These are phyloP conservation scores for Chinchilla lanigera DNA, from an alignment of 2,113 vertebrate genomes.

Conservation along the genomic window DNA sequence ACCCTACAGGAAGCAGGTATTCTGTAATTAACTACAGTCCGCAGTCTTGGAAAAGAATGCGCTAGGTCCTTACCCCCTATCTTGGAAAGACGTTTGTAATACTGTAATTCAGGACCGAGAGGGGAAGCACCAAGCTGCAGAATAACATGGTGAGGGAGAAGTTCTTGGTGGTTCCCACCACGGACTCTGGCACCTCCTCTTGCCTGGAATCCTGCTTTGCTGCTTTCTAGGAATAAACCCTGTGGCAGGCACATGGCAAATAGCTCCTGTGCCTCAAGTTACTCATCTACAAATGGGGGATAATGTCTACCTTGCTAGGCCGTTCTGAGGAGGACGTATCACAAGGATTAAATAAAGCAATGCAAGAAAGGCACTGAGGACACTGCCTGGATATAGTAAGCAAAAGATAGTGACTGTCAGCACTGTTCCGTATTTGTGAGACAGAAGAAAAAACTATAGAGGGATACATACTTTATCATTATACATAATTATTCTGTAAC, in stretches of 20 bases:
- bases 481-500: neutral
- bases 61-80: neutral
- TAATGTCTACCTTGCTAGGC: neutral
- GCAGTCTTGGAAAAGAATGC: neutral
- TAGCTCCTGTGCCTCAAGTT: neutral
- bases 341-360: neutral
- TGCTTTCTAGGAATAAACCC: neutral
- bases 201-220: neutral
- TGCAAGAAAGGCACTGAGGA: neutral
- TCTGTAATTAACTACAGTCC: neutral
- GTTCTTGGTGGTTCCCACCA: neutral
- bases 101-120: neutral
- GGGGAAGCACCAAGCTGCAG: neutral
- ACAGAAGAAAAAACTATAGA: neutral
- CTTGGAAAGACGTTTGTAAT: neutral
- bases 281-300: neutral
- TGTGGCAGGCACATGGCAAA: neutral
- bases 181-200: neutral
- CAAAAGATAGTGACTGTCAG: neutral
- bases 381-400: neutral
- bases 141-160: neutral
- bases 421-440: neutral
- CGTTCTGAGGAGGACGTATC: neutral
- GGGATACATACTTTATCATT: neutral
- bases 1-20: constrained; percentile 66